Conservation (phyloP, 2,888 invertebrate genomes). For the Rhogogaster chlorosoma region DNA sequence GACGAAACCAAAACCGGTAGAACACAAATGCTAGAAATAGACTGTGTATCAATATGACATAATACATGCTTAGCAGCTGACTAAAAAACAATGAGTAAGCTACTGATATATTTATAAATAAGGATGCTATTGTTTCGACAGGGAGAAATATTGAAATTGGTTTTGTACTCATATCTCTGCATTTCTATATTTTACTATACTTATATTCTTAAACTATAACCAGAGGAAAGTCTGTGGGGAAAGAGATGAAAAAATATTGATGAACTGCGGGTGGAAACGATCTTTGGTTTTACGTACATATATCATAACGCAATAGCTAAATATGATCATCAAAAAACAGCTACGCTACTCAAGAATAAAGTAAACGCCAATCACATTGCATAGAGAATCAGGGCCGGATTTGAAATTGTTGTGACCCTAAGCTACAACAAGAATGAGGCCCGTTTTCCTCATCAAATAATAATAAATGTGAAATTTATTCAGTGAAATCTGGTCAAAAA, state of each 20-base stretch:
- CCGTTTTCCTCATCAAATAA: no score
- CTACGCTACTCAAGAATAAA: slow-evolving; percentile 3
- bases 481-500: no score
- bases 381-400: no score
- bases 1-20: background rate
- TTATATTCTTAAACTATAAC: background rate
- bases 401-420: no score
- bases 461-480: no score
- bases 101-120: background rate
- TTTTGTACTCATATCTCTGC: background rate
- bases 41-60: background rate
- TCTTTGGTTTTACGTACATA: background rate
- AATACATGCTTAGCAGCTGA: background rate
- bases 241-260: background rate
- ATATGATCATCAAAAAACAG: slow-evolving; percentile 9
- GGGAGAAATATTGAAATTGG: no score
- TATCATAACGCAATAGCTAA: background rate
- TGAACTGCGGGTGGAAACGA: background rate
- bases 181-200: background rate
- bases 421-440: no score
- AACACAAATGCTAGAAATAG: background rate
- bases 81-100: background rate
- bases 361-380: background rate
- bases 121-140: background rate
- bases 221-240: background rate